Evolutionary conservation across 2,797 vertebrate genomes (phyloP).

Genomic region (Etheostoma perlongum): DNA sequence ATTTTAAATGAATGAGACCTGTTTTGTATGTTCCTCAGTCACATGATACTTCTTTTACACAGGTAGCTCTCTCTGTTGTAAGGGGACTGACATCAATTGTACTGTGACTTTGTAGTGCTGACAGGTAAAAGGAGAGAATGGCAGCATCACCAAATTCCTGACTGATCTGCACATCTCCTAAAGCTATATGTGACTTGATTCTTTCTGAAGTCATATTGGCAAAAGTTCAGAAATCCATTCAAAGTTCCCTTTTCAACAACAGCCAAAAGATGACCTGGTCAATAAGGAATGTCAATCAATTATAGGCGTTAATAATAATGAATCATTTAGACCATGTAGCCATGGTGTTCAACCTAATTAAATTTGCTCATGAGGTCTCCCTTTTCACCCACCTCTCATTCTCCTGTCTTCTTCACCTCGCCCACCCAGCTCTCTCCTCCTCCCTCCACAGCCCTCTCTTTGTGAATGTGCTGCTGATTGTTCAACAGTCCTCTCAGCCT

Average conservation of each 20-base stretch:
- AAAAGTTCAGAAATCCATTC: slow-evolving; percentile 52
- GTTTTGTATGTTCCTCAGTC: neutral
- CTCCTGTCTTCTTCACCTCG: slow-evolving; percentile 10
- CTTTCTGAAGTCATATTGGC: slow-evolving; percentile 43
- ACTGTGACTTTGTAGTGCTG: slow-evolving; percentile 15
- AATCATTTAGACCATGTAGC: slow-evolving; percentile 46
- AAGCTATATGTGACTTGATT: slow-evolving; percentile 32
- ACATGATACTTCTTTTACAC: neutral
- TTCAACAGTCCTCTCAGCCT: slow-evolving; percentile 34
- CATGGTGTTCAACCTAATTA: slow-evolving; percentile 54
- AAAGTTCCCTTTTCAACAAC: slow-evolving; percentile 43
- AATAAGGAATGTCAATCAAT: slow-evolving; percentile 54
- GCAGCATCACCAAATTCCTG: slow-evolving; percentile 36
- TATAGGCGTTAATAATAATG: slow-evolving; percentile 21
- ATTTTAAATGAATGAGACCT: neutral
- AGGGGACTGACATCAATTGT: slow-evolving; percentile 15
- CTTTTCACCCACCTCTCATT: slow-evolving; percentile 40
- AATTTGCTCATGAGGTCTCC: slow-evolving; percentile 47
- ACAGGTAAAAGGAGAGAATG: slow-evolving; percentile 42
- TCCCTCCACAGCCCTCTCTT: slow-evolving; percentile 16
- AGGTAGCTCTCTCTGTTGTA: neutral
- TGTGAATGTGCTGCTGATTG: slow-evolving; percentile 48
- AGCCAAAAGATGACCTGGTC: slow-evolving; percentile 38
- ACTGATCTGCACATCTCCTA: slow-evolving; percentile 42
- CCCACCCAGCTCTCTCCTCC: neutral